Evolutionary conservation across 2,888 invertebrate genomes (phyloP).

Genomic region (Volucella inanis): DNA sequence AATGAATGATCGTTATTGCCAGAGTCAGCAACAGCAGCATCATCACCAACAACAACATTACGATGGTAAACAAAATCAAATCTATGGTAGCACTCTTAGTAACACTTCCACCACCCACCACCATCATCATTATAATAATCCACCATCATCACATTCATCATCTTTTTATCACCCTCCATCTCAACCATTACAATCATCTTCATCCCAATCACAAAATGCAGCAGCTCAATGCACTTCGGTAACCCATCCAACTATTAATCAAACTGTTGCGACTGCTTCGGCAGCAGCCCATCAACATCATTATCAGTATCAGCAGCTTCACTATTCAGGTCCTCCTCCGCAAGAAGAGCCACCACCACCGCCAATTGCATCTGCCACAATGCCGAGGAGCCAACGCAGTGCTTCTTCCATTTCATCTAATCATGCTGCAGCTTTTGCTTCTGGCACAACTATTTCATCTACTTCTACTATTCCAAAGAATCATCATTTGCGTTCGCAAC

Average conservation of each 20-base stretch:
- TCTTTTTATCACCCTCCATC: constrained; percentile 78
- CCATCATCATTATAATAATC: constrained; percentile 82
- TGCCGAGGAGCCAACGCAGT: constrained; percentile 78
- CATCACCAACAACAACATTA: constrained; percentile 77
- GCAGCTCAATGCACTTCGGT: constrained; percentile 58
- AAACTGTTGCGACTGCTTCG: constrained; percentile 57
- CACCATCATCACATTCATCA: constrained; percentile 77
- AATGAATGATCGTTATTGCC: constrained; percentile 73
- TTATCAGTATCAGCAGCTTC: constrained; percentile 75
- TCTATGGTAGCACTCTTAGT: constrained; percentile 81
- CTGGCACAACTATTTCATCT: constrained; percentile 76
- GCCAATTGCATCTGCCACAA: constrained; percentile 80
- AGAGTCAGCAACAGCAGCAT: constrained; percentile 76
- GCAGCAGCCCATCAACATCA: constrained; percentile 57
- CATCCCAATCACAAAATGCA: constrained; percentile 73
- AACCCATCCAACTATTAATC: constrained; percentile 58
- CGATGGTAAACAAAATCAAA: constrained; percentile 83
- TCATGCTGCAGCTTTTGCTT: constrained; percentile 78
- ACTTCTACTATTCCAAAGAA: constrained; percentile 81
- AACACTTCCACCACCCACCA: constrained; percentile 79
- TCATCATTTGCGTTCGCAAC: constrained; percentile 77
- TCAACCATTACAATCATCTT: constrained; percentile 74
- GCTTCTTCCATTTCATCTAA: constrained; percentile 58
- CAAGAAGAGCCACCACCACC: constrained; percentile 82
- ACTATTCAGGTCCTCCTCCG: constrained; percentile 82